phyloP scores from a whole-genome alignment of 2,888 invertebrate species.

The Morpho achilles region DNA sequence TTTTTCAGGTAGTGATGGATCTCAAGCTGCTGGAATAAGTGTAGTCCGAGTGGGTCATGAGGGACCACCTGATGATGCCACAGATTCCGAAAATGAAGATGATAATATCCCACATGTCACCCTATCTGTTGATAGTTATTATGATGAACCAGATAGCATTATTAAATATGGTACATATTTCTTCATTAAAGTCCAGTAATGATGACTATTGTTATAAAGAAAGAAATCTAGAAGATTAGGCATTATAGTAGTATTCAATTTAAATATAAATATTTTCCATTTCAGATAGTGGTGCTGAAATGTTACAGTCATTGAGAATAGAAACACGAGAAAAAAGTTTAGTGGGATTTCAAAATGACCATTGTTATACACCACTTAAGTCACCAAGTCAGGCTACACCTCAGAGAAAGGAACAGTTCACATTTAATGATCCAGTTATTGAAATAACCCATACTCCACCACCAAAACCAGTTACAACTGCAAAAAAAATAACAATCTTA shows the following conservation, averaged over 20 bases:
- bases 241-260: background rate
- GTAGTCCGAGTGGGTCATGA: slow-evolving; percentile 79
- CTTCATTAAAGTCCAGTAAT: too few species aligned
- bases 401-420: slow-evolving; percentile 50
- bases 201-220: background rate
- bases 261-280: slow-evolving; percentile 17
- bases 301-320: slow-evolving; percentile 70
- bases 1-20: slow-evolving; percentile 64
- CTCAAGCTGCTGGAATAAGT: slow-evolving; percentile 81
- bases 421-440: slow-evolving; percentile 66
- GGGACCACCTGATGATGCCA: slow-evolving; percentile 75
- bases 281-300: slow-evolving; percentile 73
- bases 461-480: slow-evolving; percentile 61
- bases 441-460: slow-evolving; percentile 66
- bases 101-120: slow-evolving; percentile 82
- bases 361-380: slow-evolving; percentile 87
- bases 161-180: slow-evolving; percentile 67
- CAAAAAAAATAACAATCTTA: slow-evolving; percentile 72
- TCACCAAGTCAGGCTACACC: slow-evolving; percentile 79
- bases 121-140: slow-evolving; percentile 83
- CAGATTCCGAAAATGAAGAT: slow-evolving; percentile 77
- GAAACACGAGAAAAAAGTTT: slow-evolving; percentile 75
- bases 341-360: slow-evolving; percentile 86
- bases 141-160: slow-evolving; percentile 76
- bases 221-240: background rate